Evolutionary conservation across 2,888 invertebrate genomes (phyloP).

Genomic region (Desoria tigrina): DNA sequence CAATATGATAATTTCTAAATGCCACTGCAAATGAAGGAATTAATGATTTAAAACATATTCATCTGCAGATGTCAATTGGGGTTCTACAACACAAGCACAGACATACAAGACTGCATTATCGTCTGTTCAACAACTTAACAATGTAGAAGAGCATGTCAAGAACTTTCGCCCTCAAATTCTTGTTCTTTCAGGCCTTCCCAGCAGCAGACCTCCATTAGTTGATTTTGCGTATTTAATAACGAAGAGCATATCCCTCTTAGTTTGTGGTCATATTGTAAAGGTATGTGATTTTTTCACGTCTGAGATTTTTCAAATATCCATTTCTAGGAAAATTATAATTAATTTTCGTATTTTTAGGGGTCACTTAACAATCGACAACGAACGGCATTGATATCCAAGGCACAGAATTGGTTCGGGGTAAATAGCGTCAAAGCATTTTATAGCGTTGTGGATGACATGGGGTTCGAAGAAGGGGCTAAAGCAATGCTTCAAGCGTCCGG

Average conservation of each 20-base stretch:
- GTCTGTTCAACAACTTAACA: slow-evolving; percentile 70
- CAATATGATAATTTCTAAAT: slow-evolving; percentile 6
- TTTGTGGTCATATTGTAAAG: slow-evolving; percentile 76
- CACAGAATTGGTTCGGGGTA: slow-evolving; percentile 59
- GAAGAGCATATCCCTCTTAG: slow-evolving; percentile 83
- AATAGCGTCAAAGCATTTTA: slow-evolving; percentile 62
- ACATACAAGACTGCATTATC: slow-evolving; percentile 88
- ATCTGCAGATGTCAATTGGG: slow-evolving; percentile 87
- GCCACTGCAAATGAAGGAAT: background rate
- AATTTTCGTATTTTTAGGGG: slow-evolving; percentile 42
- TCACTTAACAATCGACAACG: slow-evolving; percentile 45
- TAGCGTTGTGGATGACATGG: slow-evolving; percentile 55
- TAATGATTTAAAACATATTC: background rate
- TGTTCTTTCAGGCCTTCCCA: slow-evolving; percentile 81
- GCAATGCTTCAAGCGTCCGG: slow-evolving; percentile 60
- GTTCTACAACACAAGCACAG: slow-evolving; percentile 94
- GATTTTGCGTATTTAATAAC: slow-evolving; percentile 90
- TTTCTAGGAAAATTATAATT: background rate
- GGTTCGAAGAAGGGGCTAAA: slow-evolving; percentile 52
- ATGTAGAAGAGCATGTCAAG: slow-evolving; percentile 93
- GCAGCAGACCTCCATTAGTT: slow-evolving; percentile 80
- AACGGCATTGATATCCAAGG: slow-evolving; percentile 37
- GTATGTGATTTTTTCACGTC: slow-evolving; percentile 25
- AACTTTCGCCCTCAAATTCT: slow-evolving; percentile 93
- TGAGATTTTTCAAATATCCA: background rate